phyloP scores from a whole-genome alignment of 1,140 invertebrate species.

The Hylaeus anthracinus region DNA sequence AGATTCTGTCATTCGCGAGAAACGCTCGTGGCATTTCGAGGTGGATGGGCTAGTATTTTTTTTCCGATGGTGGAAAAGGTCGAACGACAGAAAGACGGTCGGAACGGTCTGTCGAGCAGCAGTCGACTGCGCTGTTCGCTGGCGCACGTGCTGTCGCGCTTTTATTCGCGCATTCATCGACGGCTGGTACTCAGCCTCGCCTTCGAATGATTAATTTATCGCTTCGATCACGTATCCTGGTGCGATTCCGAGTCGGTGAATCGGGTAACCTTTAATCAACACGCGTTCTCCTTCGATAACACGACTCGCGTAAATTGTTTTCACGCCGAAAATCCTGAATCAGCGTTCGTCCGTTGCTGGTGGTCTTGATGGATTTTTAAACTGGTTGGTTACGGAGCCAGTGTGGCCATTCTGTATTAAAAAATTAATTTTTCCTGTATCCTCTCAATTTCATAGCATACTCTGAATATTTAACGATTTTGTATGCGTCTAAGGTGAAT shows the following conservation, averaged over 20 bases:
- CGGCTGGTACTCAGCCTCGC: conserved; percentile 3
- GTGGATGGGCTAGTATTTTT: conserved; percentile 56
- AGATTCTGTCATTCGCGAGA: conserved; percentile 66
- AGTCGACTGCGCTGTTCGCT: background rate
- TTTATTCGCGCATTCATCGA: conserved; percentile 42
- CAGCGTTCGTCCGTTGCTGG: background rate
- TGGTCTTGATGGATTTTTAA: background rate
- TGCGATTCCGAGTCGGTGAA: conserved; percentile 1
- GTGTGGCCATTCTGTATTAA: too few species aligned
- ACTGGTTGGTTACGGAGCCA: background rate
- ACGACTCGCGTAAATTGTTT: background rate
- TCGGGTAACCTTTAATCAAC: conserved; percentile 45
- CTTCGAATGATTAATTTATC: conserved; percentile 54
- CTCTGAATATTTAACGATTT: too few species aligned
- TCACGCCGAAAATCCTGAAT: background rate
- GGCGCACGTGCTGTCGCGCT: background rate
- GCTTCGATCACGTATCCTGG: conserved; percentile 19
- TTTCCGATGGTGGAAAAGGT: conserved; percentile 54
- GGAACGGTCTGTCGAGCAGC: conserved; percentile 4
- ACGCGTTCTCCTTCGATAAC: conserved; percentile 4
- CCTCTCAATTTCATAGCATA: too few species aligned
- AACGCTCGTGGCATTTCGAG: conserved; percentile 63
- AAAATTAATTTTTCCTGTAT: background rate
- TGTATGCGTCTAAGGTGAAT: too few species aligned
- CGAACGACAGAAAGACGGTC: conserved; percentile 46